These are phyloP conservation scores for Uropetala carovei DNA, from an alignment of 2,888 invertebrate species.

Conservation along the genomic window DNA sequence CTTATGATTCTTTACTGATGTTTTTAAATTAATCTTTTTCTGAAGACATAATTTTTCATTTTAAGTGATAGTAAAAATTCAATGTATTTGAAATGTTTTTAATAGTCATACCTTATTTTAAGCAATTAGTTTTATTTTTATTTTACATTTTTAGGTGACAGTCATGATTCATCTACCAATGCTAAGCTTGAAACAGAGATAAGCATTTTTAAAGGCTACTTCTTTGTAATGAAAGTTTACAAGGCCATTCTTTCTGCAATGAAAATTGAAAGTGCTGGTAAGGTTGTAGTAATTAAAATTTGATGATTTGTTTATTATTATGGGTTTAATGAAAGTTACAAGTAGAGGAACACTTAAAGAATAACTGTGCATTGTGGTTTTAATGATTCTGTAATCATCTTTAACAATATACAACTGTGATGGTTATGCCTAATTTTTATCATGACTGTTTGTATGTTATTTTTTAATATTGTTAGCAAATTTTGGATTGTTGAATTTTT, in stretches of 20 bases:
- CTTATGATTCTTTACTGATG: no score
- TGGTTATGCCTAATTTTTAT: neutral
- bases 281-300: neutral
- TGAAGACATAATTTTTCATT: no score
- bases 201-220: slow-evolving; percentile 67
- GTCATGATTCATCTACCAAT: neutral
- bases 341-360: neutral
- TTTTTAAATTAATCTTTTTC: no score
- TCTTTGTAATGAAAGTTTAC: slow-evolving; percentile 66
- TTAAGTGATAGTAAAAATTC: no score
- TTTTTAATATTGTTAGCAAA: neutral
- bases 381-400: neutral
- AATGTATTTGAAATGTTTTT: no score
- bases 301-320: neutral
- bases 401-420: neutral
- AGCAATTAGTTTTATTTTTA: no score
- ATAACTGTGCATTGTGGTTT: no score
- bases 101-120: no score
- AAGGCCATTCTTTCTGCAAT: slow-evolving; percentile 65
- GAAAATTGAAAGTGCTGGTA: slow-evolving; percentile 66
- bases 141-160: neutral
- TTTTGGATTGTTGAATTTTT: no score
- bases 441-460: neutral
- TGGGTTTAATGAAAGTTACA: neutral
- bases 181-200: slow-evolving; percentile 65